Evolutionary conservation across 2,797 vertebrate species (phyloP).

Genomic region (Loris lydekkerianus): DNA sequence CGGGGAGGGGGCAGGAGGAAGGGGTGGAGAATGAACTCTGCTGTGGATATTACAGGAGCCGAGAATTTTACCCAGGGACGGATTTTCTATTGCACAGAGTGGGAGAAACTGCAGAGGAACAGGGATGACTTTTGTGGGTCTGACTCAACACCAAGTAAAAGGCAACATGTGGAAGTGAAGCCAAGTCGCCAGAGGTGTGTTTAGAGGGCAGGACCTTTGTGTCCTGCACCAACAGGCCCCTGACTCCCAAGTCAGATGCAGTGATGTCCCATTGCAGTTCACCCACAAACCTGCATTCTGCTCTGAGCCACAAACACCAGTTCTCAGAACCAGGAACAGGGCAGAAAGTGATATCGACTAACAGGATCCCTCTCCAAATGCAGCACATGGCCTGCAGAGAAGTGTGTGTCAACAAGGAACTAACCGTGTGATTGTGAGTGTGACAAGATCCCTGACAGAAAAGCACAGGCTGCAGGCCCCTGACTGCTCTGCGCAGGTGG

Average conservation of each 20-base stretch:
- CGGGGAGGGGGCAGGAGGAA: rapidly evolving
- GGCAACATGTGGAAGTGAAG: neutral
- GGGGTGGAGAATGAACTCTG: neutral
- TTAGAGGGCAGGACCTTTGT: neutral
- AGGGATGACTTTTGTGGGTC: neutral
- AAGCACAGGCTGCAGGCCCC: neutral
- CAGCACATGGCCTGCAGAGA: neutral
- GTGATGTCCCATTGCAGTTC: neutral
- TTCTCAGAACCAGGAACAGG: neutral
- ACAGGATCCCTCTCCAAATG: neutral
- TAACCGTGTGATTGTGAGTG: rapidly evolving
- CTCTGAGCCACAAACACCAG: neutral
- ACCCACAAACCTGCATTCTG: neutral
- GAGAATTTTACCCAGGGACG: neutral
- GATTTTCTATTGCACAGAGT: neutral
- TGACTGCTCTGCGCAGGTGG: neutral
- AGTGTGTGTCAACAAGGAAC: neutral
- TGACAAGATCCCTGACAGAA: neutral
- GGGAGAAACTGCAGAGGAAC: neutral
- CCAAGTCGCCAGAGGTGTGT: neutral
- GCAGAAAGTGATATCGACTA: neutral
- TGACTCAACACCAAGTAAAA: neutral
- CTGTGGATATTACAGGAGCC: neutral
- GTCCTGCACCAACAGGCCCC: neutral
- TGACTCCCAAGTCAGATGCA: neutral